Conservation (phyloP, 1,140 invertebrate species). For the Lepidotrigona ventralis region DNA sequence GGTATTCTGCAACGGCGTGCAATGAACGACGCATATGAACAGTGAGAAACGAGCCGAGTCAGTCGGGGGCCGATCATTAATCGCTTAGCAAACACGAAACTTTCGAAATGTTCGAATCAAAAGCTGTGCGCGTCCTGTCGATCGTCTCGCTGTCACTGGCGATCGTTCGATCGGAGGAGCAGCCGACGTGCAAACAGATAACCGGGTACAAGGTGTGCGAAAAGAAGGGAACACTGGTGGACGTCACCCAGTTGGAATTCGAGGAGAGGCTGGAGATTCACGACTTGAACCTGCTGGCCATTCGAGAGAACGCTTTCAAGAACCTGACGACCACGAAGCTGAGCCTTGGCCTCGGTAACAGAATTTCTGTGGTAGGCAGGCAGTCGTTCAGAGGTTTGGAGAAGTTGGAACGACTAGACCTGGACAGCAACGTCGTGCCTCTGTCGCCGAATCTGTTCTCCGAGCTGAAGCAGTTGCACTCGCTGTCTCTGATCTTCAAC, state of each 20-base stretch:
- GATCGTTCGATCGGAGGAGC: not conserved
- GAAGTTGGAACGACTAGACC: constrained; percentile 36
- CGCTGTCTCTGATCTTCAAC: constrained; percentile 47
- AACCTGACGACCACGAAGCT: constrained; percentile 37
- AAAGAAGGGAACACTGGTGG: constrained; percentile 34
- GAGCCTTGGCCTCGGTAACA: constrained; percentile 43
- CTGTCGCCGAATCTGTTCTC: constrained; percentile 51
- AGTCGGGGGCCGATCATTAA: not conserved
- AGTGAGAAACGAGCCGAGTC: not conserved
- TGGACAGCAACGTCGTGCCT: constrained; percentile 48
- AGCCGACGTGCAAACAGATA: not conserved
- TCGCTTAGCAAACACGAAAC: too few species aligned
- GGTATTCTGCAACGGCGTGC: not conserved
- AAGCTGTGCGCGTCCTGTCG: not conserved
- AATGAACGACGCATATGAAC: not conserved
- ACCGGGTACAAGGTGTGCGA: constrained; percentile 44
- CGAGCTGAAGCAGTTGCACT: constrained; percentile 37
- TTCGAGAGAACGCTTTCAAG: constrained; percentile 51
- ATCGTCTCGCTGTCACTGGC: not conserved
- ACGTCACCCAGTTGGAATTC: constrained; percentile 27
- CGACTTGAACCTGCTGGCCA: constrained; percentile 43
- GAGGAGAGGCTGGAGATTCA: constrained; percentile 22
- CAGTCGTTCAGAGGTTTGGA: constrained; percentile 54
- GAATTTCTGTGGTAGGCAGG: constrained; percentile 39
- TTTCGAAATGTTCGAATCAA: constrained; percentile 18